Evolutionary conservation across 1,140 invertebrate species (phyloP).

Genomic region (Sycophila sp.): DNA sequence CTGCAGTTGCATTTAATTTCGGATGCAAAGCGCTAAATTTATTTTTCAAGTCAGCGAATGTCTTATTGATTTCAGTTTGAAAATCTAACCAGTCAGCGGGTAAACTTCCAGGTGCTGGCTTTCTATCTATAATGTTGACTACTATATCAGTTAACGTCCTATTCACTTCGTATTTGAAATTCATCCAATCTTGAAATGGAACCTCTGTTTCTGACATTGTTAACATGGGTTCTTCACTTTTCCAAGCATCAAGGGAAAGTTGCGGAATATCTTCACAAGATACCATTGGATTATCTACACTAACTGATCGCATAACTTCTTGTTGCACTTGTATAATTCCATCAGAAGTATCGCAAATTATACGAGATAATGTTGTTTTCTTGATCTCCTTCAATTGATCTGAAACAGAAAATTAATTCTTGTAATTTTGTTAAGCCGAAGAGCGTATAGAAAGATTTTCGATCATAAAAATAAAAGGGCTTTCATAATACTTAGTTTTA

Average conservation of each 20-base stretch:
- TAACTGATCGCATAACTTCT: slow-evolving; percentile 77
- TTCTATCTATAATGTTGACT: neutral
- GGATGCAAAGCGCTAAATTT: slow-evolving; percentile 13
- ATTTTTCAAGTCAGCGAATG: slow-evolving; percentile 42
- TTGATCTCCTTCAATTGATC: slow-evolving; percentile 88
- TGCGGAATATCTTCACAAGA: slow-evolving; percentile 71
- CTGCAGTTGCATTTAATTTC: neutral
- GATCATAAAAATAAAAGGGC: neutral
- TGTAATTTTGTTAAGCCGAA: neutral
- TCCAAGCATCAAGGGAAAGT: slow-evolving; percentile 72
- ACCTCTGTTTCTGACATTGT: neutral
- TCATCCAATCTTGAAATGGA: slow-evolving; percentile 30
- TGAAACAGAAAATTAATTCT: slow-evolving; percentile 58
- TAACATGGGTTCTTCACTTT: neutral
- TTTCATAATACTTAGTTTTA: no score
- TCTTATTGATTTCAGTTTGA: slow-evolving; percentile 37
- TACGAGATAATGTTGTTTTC: slow-evolving; percentile 81
- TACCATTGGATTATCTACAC: slow-evolving; percentile 71
- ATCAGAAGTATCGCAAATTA: slow-evolving; percentile 92
- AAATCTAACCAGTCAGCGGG: slow-evolving; percentile 37
- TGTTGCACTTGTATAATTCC: slow-evolving; percentile 77
- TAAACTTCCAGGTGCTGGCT: neutral
- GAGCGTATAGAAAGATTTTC: neutral
- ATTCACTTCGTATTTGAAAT: slow-evolving; percentile 37
- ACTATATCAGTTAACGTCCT: slow-evolving; percentile 25